Evolutionary conservation across 2,888 invertebrate species (phyloP).

Genomic region (Dynastes tityus): DNA sequence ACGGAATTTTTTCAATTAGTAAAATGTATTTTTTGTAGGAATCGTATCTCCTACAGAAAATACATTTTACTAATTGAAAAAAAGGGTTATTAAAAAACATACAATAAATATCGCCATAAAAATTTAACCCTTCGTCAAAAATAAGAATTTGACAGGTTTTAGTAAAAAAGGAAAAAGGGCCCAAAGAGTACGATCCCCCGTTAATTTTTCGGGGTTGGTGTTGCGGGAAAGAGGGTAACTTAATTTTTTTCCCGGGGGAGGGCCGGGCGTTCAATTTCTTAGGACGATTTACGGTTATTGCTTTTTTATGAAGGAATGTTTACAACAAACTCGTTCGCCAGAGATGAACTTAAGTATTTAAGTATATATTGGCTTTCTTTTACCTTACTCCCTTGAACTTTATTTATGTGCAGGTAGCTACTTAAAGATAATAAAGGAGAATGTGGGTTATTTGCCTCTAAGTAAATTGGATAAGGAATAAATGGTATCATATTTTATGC

Average conservation of each 20-base stretch:
- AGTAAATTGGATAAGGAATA: not conserved
- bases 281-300: constrained; percentile 40
- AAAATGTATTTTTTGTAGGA: no score
- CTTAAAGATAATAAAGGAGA: not conserved
- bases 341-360: constrained; percentile 31
- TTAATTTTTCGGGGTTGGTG: constrained; percentile 14
- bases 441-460: not conserved
- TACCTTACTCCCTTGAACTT: constrained; percentile 13
- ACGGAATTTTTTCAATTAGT: no score
- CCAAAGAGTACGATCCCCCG: not conserved
- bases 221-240: constrained; percentile 19
- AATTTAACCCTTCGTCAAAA: no score
- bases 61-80: no score
- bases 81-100: no score
- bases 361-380: constrained; percentile 20
- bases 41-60: no score
- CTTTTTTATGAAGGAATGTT: constrained; percentile 45
- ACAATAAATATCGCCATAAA: no score
- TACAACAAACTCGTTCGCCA: constrained; percentile 27
- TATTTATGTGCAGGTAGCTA: constrained; percentile 10
- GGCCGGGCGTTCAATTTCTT: constrained; percentile 39
- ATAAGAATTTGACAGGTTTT: not conserved
- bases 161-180: no score
- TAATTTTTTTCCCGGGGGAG: constrained; percentile 25
- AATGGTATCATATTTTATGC: not conserved